Evolutionary conservation across 2,113 vertebrate genomes (phyloP).

Genomic region (Mola mola): DNA sequence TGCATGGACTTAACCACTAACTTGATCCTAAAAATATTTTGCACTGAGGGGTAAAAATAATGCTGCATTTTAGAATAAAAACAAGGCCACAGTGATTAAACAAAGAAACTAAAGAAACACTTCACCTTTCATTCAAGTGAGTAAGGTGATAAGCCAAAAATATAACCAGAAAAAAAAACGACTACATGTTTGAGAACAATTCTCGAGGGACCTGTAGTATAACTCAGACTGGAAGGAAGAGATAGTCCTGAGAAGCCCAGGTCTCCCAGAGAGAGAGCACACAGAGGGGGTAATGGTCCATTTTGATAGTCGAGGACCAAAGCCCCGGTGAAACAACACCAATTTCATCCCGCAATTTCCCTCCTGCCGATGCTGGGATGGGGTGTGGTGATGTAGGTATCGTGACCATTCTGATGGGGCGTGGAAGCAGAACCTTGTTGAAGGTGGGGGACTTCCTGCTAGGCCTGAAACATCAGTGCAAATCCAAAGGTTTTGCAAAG

Average conservation of each 20-base stretch:
- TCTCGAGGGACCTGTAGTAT: constrained; percentile 23
- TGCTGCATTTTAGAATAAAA: too few relatives aligned
- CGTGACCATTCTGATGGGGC: constrained; percentile 48
- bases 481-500: background rate
- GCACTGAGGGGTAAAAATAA: too few relatives aligned
- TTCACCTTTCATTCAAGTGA: too few relatives aligned
- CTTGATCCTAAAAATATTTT: background rate
- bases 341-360: constrained; percentile 76
- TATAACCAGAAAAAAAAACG: too few relatives aligned
- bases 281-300: constrained; percentile 73
- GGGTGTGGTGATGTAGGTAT: constrained; percentile 50
- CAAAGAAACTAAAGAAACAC: too few relatives aligned
- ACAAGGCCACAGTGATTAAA: too few relatives aligned
- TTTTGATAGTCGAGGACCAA: constrained; percentile 66
- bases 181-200: too few relatives aligned
- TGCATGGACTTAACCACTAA: background rate
- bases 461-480: constrained; percentile 27
- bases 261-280: constrained; percentile 55
- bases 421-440: constrained; percentile 33
- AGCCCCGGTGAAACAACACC: constrained; percentile 72
- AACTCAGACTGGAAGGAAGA: constrained; percentile 36
- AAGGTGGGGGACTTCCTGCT: constrained; percentile 18
- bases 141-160: too few relatives aligned
- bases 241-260: constrained; percentile 42
- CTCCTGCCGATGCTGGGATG: constrained; percentile 72